These are phyloP conservation scores for Fukomys damarensis DNA, from an alignment of 2,113 vertebrate genomes.

Conservation along the genomic window DNA sequence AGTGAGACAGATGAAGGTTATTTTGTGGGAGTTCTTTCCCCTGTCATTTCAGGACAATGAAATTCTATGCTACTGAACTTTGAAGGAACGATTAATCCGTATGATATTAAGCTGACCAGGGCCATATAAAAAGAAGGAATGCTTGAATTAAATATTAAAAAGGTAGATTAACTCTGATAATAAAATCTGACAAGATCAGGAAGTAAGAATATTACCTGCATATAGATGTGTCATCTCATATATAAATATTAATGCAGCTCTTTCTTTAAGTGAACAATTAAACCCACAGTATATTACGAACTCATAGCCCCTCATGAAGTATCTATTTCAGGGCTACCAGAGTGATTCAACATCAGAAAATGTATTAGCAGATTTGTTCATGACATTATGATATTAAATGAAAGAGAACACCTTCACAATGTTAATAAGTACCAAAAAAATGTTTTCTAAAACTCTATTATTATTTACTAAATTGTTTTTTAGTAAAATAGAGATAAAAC, in stretches of 20 bases:
- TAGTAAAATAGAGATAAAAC: not conserved
- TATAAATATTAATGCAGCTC: slow-evolving; percentile 54
- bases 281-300: not conserved
- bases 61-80: slow-evolving; percentile 21
- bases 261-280: slow-evolving; percentile 9
- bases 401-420: not conserved
- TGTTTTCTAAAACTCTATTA: not conserved
- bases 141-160: not conserved
- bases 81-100: not conserved
- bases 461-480: not conserved
- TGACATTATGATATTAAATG: not conserved
- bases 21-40: not conserved
- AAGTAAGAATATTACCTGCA: not conserved
- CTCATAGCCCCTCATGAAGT: not conserved
- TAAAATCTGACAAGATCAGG: not conserved
- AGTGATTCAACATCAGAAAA: not conserved
- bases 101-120: not conserved
- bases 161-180: slow-evolving; percentile 35
- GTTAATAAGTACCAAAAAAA: not conserved
- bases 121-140: not conserved
- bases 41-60: not conserved
- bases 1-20: not conserved
- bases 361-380: not conserved
- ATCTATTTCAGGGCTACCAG: slow-evolving; percentile 1
- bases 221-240: not conserved